A percentile compares a stretch with the other conserved stretches of the same genome.
These are phyloP conservation scores for Dipodomys merriami DNA, from an alignment of 2,113 vertebrate genomes.

Conservation along the genomic window DNA sequence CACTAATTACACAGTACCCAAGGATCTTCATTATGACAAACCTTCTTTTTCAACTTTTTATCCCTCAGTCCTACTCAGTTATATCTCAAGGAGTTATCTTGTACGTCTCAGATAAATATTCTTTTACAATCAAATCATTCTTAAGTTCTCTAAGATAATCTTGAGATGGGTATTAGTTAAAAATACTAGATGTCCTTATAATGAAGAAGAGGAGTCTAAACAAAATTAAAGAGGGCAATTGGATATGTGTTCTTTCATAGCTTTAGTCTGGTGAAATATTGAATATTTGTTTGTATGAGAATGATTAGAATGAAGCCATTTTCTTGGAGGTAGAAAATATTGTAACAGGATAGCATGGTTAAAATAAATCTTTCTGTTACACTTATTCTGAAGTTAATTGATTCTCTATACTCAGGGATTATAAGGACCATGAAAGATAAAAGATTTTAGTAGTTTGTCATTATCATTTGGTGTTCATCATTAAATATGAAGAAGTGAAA, in stretches of 20 bases:
- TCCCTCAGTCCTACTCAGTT: background rate
- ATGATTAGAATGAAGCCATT: background rate
- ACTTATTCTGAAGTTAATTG: conserved; percentile 38
- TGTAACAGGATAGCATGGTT: background rate
- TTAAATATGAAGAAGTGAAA: conserved; percentile 21
- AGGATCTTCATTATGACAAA: background rate
- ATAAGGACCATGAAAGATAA: background rate
- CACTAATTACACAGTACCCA: background rate
- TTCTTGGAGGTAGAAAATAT: background rate
- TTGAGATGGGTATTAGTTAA: conserved; percentile 4
- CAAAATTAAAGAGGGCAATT: background rate
- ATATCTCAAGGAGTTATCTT: background rate
- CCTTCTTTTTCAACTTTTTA: background rate
- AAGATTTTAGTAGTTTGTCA: conserved; percentile 7
- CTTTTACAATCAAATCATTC: background rate
- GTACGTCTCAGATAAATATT: background rate
- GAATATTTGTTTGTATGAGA: conserved; percentile 32
- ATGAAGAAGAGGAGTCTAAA: background rate
- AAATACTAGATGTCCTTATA: background rate
- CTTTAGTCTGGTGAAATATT: background rate
- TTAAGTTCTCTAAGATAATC: background rate
- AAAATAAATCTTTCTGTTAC: conserved; percentile 18
- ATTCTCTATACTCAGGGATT: background rate
- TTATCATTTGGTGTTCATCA: conserved; percentile 45
- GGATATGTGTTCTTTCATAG: background rate